Base-by-base conservation (phyloP, 2,113 vertebrate species). In the Gymnobelideus leadbeateri region DNA sequence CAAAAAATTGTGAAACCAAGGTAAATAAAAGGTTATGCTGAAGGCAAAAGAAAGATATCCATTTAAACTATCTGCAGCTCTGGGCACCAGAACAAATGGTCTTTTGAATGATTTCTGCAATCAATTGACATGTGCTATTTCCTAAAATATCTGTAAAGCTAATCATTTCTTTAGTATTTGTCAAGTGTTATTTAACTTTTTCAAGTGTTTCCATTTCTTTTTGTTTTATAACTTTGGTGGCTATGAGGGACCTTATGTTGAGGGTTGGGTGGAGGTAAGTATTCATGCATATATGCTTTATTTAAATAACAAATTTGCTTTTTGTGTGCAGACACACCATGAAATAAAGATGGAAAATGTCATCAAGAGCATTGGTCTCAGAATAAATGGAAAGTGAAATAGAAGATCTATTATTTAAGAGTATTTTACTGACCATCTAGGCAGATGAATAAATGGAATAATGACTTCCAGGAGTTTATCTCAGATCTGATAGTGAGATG, bases 41-140 rank as follows among this genome's bases (percentile, higher is more conserved):
- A 21, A 92, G 51, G 94, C 16, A 96, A 50, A 97, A 93, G 3
- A 19, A 96, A 89, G 52, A 91, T 91, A 49, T 93, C 24, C 3
- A 89, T 25, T 89, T 46, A 11, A n/a, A 68, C 1, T 68, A 68
- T 37, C 61, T 68, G 31, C 11, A 68, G 31, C 31, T 68, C 61
- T 37, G 31, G 3, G 12, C 31, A 68, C 28, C 31, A 37, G 12
- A 68, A 68, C 31, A 68, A 68, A 68, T 68, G 16, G 31, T 4
- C 26, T 91, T 3, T 49, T 92, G 14, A 92, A 23, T 1, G 91
- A 0, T 3, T 92, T 91, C 55, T 51, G 57, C 51, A 8, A 54
- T 94, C 24, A 95, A 46, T 3, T 68, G 89, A 52, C 90, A 91
- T 50, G 1, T n/a, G 91, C 19, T 91, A 91, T 89, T 51, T 6